Conservation (phyloP, 2,888 invertebrate genomes). For the Mylabris sibirica region DNA sequence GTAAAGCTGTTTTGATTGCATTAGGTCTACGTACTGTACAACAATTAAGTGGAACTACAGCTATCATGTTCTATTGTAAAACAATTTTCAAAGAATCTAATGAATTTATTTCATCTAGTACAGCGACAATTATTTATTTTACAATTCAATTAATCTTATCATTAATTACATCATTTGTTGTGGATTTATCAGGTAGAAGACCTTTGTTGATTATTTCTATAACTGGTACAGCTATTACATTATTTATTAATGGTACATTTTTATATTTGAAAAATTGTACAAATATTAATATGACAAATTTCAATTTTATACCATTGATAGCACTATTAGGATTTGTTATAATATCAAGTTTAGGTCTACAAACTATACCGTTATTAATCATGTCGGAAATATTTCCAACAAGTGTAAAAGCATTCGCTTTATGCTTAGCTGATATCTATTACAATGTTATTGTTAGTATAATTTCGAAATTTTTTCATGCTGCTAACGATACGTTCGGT, state of each 20-base stretch:
- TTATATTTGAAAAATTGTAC: constrained; percentile 60
- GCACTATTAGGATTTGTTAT: constrained; percentile 63
- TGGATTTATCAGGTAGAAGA: constrained; percentile 66
- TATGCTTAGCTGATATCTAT: constrained; percentile 65
- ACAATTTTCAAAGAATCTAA: constrained; percentile 60
- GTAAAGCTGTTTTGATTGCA: constrained; percentile 70
- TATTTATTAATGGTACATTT: constrained; percentile 59
- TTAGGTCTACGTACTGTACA: constrained; percentile 67
- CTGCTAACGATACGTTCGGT: constrained; percentile 57
- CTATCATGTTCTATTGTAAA: constrained; percentile 70
- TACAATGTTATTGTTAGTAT: constrained; percentile 62
- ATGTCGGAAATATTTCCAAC: constrained; percentile 66
- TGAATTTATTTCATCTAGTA: constrained; percentile 57
- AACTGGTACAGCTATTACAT: constrained; percentile 58
- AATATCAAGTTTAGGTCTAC: constrained; percentile 64
- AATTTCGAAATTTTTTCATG: constrained; percentile 62
- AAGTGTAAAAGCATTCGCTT: constrained; percentile 65
- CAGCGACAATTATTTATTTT: constrained; percentile 53
- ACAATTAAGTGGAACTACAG: constrained; percentile 68
- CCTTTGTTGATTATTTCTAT: constrained; percentile 65
- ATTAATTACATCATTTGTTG: constrained; percentile 65
- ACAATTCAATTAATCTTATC: constrained; percentile 68
- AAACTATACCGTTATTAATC: constrained; percentile 64
- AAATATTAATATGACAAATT: constrained; percentile 51
- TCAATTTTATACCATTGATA: constrained; percentile 60